These are phyloP conservation scores for Sibirionetta formosa DNA, from an alignment of 2,797 vertebrate species.

Conservation along the genomic window DNA sequence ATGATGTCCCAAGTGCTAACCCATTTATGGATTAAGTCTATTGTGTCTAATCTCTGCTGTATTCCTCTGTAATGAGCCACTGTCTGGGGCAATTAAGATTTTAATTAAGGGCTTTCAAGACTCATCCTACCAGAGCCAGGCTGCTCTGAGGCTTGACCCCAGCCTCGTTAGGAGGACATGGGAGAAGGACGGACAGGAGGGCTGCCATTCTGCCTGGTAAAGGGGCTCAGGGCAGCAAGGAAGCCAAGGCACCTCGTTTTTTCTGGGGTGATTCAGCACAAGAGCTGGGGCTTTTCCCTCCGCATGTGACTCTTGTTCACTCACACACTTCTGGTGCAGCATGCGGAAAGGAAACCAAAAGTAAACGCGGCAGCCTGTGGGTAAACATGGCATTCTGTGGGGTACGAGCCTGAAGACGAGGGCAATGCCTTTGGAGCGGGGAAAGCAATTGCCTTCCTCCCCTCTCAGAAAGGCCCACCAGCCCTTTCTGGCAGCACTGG, in stretches of 20 bases:
- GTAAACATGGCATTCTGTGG: fast-evolving
- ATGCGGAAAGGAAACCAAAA: neutral
- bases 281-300: neutral
- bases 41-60: neutral
- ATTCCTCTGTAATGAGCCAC: neutral
- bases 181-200: neutral
- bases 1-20: neutral
- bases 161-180: neutral
- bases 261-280: neutral
- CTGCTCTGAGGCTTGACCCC: neutral
- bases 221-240: fast-evolving
- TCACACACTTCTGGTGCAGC: fast-evolving
- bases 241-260: fast-evolving
- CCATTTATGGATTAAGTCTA: neutral
- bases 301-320: neutral
- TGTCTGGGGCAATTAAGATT: neutral
- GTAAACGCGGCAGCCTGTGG: fast-evolving
- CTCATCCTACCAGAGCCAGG: neutral
- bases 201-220: neutral
- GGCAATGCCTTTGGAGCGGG: fast-evolving
- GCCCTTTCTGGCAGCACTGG: fast-evolving
- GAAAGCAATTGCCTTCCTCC: neutral
- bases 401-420: fast-evolving
- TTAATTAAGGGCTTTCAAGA: neutral
- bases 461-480: fast-evolving